Base-by-base conservation (phyloP, 2,888 invertebrate genomes). In the Morpho deidamia region DNA sequence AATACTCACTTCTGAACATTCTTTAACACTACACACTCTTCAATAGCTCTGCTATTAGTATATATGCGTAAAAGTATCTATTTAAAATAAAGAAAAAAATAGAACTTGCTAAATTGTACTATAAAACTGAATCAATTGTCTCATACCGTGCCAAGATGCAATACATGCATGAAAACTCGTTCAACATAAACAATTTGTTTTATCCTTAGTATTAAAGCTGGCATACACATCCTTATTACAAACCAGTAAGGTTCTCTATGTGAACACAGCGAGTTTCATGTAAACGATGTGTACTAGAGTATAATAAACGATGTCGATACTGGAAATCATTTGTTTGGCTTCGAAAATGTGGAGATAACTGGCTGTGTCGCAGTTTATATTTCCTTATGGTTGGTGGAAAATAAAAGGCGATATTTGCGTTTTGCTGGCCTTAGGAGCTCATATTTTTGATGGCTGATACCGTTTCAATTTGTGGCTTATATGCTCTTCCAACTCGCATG, bases 161-260 rank as follows among this genome's bases (percentile, higher is more conserved):
- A 84, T 84, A 84, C 85, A 78, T 77, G 78, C 71, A 82, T 78
- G 81, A 83, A 83, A 81, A 80, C 78, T 83, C 81, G 76, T 78
- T 69, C 71, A 68, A 68, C 67, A 66, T 59, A 62, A 72, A 53
- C 75, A 77, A 83, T 82, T 83, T 79, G 75, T 83, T 67, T 70
- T 68, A 62, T 62, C 58, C 66, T 46, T 57, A 62, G 37, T 48
- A 48, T 50, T 38, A 48, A 40, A 41, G 33, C 42, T 37, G 42
- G 51, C 40, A 37, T 44, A 41, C 47, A 41, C 43, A 46, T 41
- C 11, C 44, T 37, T 55, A 55, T 55, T 34, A 39, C 55, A 43
- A 53, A 0, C 48, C 39, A 11, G 44, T 46, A 55, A 41, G 51
- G 55, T 57, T 38, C 35, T 47, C 52, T 42, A 35, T 32, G 41